These are phyloP conservation scores for Chironomus tepperi DNA, from an alignment of 1,140 invertebrate genomes.

Conservation along the genomic window DNA sequence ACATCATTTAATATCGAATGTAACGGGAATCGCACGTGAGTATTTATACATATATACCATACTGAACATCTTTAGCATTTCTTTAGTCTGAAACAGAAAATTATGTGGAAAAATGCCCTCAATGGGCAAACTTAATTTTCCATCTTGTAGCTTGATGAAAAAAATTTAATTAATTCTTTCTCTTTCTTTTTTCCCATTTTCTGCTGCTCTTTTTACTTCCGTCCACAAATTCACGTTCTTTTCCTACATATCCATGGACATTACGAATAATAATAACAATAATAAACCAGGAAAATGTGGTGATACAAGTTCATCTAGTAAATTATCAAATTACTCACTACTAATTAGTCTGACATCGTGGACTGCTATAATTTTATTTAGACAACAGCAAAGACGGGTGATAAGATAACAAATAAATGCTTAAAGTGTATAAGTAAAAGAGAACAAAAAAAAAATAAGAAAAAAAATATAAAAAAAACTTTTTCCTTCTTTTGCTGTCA, in stretches of 20 bases:
- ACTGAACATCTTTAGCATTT: background rate
- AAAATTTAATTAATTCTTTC: conserved; percentile 22
- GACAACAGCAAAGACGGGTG: conserved; percentile 17
- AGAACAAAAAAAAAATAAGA: background rate
- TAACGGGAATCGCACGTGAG: conserved; percentile 36
- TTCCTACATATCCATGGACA: background rate
- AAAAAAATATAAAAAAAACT: conserved; percentile 9
- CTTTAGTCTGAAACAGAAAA: background rate
- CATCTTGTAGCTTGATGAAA: background rate
- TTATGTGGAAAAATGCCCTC: conserved; percentile 18
- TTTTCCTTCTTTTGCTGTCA: conserved; percentile 5
- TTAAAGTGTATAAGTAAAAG: background rate
- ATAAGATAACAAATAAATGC: conserved; percentile 22
- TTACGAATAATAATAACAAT: background rate
- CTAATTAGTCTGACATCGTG: conserved; percentile 23
- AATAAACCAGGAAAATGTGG: conserved; percentile 29
- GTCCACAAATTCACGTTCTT: background rate
- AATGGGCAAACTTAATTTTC: background rate
- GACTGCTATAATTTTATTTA: conserved; percentile 21
- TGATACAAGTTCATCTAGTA: conserved; percentile 27
- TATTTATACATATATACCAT: conserved; percentile 5
- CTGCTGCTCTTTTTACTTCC: background rate
- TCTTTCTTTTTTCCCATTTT: background rate
- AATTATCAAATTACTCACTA: conserved; percentile 24
- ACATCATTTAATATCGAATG: conserved; percentile 39